Evolutionary conservation across 2,113 vertebrate species (phyloP).

Genomic region (Trachemys scripta): DNA sequence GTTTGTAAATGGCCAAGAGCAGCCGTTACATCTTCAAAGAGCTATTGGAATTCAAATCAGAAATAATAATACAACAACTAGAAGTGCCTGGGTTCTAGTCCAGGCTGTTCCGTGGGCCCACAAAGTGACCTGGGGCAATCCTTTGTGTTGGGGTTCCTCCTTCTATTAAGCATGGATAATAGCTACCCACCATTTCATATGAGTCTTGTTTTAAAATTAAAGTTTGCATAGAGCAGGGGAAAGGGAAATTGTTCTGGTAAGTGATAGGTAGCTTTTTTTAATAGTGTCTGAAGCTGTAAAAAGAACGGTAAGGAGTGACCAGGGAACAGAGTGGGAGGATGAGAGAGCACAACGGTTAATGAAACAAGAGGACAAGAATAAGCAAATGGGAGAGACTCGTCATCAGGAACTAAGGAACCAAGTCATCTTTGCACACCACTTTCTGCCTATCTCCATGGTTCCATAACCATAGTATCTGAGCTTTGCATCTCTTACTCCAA

Average conservation of each 20-base stretch:
- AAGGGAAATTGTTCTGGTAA: background rate
- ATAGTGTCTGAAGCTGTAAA: background rate
- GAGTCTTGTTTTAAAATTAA: background rate
- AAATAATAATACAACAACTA: background rate
- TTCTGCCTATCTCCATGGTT: background rate
- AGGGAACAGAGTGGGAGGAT: background rate
- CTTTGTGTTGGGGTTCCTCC: background rate
- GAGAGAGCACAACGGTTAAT: background rate
- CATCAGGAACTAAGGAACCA: background rate
- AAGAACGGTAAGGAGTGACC: background rate
- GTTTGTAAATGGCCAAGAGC: background rate
- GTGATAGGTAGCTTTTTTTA: background rate
- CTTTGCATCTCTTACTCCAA: background rate
- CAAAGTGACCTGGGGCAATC: background rate
- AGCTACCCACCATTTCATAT: background rate
- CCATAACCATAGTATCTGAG: background rate
- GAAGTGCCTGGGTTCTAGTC: background rate
- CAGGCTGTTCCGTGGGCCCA: background rate
- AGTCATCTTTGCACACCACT: background rate
- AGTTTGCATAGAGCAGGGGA: background rate
- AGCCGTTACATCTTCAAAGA: background rate
- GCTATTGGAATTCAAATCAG: background rate
- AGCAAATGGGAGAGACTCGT: background rate
- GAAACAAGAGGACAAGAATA: background rate
- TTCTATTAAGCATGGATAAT: background rate